A percentile compares a stretch with the other conserved stretches of the same genome.
Evolutionary conservation across 2,113 vertebrate genomes (phyloP).

Genomic region (Bungarus multicinctus): DNA sequence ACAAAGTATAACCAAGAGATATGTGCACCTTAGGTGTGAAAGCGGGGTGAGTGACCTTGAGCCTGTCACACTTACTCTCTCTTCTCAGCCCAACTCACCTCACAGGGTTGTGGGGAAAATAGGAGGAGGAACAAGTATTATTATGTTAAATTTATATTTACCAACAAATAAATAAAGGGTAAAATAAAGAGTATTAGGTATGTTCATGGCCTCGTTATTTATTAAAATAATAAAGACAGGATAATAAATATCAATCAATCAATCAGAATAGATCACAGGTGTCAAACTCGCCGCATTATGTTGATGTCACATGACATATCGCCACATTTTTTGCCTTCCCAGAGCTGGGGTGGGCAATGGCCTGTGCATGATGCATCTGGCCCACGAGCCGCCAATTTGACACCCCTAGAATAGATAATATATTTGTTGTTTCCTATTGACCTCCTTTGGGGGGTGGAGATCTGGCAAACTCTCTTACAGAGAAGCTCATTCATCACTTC

Average conservation of each 20-base stretch:
- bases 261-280: too few relatives aligned
- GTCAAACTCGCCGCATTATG: too few relatives aligned
- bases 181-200: background rate
- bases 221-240: background rate
- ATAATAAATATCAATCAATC: too few relatives aligned
- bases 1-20: background rate
- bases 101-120: background rate
- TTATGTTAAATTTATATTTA: background rate
- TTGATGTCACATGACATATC: too few relatives aligned
- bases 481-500: background rate
- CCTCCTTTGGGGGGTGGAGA: background rate
- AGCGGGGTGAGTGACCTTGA: too few relatives aligned
- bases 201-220: background rate
- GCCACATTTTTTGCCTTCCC: too few relatives aligned
- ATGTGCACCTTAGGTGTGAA: too few relatives aligned
- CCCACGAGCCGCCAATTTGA: too few relatives aligned
- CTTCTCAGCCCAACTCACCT: background rate
- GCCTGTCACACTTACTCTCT: background rate
- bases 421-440: background rate
- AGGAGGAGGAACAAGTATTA: background rate
- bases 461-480: background rate
- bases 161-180: too few relatives aligned
- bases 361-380: too few relatives aligned
- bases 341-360: too few relatives aligned
- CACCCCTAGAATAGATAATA: too few relatives aligned